These are phyloP conservation scores for Elephantulus edwardii DNA, from an alignment of 2,113 vertebrate genomes.

Conservation along the genomic window DNA sequence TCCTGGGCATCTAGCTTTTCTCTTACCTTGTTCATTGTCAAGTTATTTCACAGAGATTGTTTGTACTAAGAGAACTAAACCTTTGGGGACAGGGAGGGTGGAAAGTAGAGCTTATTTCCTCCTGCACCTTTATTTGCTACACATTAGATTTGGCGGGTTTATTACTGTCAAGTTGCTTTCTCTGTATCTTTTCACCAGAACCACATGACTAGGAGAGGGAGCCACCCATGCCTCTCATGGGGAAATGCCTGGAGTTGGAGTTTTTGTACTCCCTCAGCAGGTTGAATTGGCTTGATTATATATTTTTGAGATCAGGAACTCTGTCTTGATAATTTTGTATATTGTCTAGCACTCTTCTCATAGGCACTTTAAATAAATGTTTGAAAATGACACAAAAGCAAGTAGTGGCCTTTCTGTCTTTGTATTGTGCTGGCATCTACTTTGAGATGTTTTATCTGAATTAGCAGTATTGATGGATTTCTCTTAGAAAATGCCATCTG, in stretches of 20 bases:
- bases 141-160: neutral
- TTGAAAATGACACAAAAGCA: slow-evolving; percentile 25
- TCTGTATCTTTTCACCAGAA: neutral
- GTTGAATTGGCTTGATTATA: slow-evolving; percentile 22
- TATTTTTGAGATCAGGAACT: slow-evolving; percentile 44
- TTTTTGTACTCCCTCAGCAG: slow-evolving; percentile 10
- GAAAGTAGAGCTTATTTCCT: slow-evolving; percentile 6
- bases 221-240: neutral
- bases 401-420: slow-evolving; percentile 14
- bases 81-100: neutral
- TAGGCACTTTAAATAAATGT: slow-evolving; percentile 40
- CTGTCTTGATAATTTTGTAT: slow-evolving; percentile 27
- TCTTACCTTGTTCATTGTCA: neutral
- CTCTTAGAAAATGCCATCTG: slow-evolving; percentile 31
- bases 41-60: slow-evolving; percentile 20
- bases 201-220: neutral
- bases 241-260: neutral
- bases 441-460: slow-evolving; percentile 34
- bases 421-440: slow-evolving; percentile 4
- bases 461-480: slow-evolving; percentile 27
- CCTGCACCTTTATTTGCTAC: neutral
- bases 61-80: neutral
- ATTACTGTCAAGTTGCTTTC: neutral
- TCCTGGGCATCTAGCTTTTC: slow-evolving; percentile 34
- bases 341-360: slow-evolving; percentile 7